Conservation (phyloP, 2,797 vertebrate species). For the Halcyon chelicuti region DNA sequence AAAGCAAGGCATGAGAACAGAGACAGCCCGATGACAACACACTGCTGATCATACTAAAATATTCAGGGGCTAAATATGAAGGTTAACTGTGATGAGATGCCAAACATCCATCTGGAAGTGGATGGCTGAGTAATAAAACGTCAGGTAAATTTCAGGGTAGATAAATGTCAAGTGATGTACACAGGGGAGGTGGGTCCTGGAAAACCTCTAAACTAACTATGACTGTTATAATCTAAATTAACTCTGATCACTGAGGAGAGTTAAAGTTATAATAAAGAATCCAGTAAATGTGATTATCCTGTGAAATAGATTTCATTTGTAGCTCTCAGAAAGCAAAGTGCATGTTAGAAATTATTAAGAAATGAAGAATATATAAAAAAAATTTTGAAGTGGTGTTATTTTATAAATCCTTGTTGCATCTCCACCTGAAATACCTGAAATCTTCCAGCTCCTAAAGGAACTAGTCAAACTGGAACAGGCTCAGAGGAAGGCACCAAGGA, state of each 20-base stretch:
- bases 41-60: neutral
- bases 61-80: neutral
- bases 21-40: neutral
- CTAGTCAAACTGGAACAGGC: neutral
- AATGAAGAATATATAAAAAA: neutral
- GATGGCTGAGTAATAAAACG: neutral
- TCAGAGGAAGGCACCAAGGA: neutral
- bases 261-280: neutral
- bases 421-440: neutral
- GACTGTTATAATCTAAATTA: neutral
- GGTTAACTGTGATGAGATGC: neutral
- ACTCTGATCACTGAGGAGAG: neutral
- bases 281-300: neutral
- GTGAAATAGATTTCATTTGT: neutral
- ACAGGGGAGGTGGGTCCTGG: fast-evolving
- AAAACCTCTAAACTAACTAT: neutral
- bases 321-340: neutral
- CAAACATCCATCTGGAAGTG: neutral
- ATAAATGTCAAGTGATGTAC: neutral
- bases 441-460: neutral
- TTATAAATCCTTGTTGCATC: neutral
- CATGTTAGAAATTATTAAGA: neutral
- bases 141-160: neutral
- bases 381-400: neutral
- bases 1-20: neutral